phyloP scores from a whole-genome alignment of 2,113 vertebrate genomes.

The Brachyhypopomus occidentalis region DNA sequence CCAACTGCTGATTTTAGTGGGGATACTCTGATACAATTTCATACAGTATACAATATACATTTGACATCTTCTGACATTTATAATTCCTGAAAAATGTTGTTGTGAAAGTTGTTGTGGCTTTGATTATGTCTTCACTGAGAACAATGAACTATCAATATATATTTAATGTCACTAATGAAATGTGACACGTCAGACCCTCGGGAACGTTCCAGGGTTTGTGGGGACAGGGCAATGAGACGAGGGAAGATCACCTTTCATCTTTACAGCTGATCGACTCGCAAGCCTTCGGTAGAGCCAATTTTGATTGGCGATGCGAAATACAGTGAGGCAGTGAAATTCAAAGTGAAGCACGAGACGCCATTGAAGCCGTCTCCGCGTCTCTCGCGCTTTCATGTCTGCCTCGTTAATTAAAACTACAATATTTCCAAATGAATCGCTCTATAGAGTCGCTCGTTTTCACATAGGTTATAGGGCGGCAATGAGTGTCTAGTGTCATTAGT shows the following conservation, averaged over 20 bases:
- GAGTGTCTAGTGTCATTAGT: not conserved
- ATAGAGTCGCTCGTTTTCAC: not conserved
- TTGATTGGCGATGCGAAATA: not conserved
- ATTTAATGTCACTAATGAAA: not conserved
- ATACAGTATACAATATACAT: not conserved
- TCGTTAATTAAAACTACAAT: not conserved
- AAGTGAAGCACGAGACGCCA: not conserved
- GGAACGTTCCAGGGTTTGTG: not conserved
- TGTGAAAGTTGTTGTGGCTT: not conserved
- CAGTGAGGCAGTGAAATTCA: not conserved
- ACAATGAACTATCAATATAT: conserved; percentile 18
- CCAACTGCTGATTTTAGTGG: no score
- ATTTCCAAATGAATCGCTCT: not conserved
- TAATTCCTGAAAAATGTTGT: conserved; percentile 2
- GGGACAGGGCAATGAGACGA: not conserved
- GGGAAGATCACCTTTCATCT: not conserved
- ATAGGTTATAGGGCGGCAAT: not conserved
- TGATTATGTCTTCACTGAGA: conserved; percentile 23
- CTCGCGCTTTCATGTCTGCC: not conserved
- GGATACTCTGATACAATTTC: no score
- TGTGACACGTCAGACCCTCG: not conserved
- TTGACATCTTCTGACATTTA: not conserved
- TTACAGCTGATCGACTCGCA: not conserved
- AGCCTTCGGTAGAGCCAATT: not conserved
- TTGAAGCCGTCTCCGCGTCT: not conserved